These are phyloP conservation scores for Geophilus truncorum DNA, from an alignment of 2,888 invertebrate species.

Conservation along the genomic window DNA sequence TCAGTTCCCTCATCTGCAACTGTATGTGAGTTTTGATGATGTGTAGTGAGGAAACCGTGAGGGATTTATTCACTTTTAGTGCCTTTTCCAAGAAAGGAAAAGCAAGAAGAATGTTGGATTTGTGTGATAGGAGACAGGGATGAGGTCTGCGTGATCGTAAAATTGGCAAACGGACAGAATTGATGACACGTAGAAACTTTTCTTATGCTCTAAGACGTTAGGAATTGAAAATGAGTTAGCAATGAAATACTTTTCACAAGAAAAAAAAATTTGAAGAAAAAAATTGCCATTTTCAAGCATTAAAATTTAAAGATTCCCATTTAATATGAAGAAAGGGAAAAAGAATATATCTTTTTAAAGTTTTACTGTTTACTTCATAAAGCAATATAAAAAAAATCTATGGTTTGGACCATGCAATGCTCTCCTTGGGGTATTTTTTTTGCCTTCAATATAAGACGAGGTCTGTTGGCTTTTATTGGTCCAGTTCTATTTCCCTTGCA, in stretches of 20 bases:
- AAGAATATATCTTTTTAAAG: not conserved
- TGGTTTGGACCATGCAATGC: not conserved
- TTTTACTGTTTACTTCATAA: not conserved
- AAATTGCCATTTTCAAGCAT: not conserved
- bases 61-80: conserved; percentile 13
- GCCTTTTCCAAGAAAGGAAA: conserved; percentile 2
- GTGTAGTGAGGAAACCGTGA: conserved; percentile 22
- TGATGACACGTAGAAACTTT: conserved; percentile 12
- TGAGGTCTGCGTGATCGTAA: conserved; percentile 27
- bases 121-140: conserved; percentile 12
- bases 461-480: conserved; percentile 25
- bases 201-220: not conserved
- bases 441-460: not conserved
- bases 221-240: conserved; percentile 3
- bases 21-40: conserved; percentile 10
- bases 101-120: conserved; percentile 12
- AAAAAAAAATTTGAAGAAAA: not conserved
- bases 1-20: not conserved
- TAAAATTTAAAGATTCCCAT: too few relatives aligned
- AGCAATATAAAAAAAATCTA: not conserved
- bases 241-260: not conserved
- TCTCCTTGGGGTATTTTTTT: conserved; percentile 6
- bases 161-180: conserved; percentile 25
- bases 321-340: too few relatives aligned
- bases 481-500: conserved; percentile 27